phyloP scores from a whole-genome alignment of 1,140 invertebrate species.

The Ceratina japonica region DNA sequence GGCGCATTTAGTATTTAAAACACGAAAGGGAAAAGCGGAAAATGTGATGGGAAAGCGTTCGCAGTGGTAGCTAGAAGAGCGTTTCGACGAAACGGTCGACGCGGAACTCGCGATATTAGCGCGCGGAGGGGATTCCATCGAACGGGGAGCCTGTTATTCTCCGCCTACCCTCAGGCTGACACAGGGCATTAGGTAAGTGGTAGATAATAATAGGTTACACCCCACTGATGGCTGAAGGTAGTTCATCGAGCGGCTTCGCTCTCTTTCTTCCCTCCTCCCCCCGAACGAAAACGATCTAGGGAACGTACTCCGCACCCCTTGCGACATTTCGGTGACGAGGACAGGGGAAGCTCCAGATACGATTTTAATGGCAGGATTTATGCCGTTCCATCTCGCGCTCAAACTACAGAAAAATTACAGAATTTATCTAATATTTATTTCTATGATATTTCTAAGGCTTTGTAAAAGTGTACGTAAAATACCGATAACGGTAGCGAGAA shows the following conservation, averaged over 20 bases:
- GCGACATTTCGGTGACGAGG: no score
- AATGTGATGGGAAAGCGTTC: background rate
- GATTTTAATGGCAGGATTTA: no score
- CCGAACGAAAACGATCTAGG: no score
- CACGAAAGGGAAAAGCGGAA: background rate
- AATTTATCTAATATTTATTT: no score
- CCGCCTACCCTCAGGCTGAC: slow-evolving; percentile 72
- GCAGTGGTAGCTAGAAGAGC: background rate
- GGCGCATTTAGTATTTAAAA: no score
- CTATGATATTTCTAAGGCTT: no score
- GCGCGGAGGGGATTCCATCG: slow-evolving; percentile 68
- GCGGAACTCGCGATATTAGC: slow-evolving; percentile 60
- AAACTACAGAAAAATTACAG: no score
- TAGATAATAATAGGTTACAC: slow-evolving; percentile 80
- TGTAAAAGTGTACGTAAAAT: no score
- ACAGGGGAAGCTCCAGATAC: no score
- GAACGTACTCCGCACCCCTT: no score
- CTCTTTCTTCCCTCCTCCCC: background rate
- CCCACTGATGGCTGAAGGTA: slow-evolving; percentile 69
- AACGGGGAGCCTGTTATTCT: slow-evolving; percentile 69
- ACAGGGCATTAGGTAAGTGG: slow-evolving; percentile 78
- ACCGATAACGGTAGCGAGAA: no score
- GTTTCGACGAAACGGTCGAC: slow-evolving; percentile 15
- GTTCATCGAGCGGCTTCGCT: slow-evolving; percentile 71
- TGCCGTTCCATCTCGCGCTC: no score